Evolutionary conservation across 2,888 invertebrate species (phyloP), one percentile per base, ranked within the genome.

Genomic region (Morinoia aosen): DNA sequence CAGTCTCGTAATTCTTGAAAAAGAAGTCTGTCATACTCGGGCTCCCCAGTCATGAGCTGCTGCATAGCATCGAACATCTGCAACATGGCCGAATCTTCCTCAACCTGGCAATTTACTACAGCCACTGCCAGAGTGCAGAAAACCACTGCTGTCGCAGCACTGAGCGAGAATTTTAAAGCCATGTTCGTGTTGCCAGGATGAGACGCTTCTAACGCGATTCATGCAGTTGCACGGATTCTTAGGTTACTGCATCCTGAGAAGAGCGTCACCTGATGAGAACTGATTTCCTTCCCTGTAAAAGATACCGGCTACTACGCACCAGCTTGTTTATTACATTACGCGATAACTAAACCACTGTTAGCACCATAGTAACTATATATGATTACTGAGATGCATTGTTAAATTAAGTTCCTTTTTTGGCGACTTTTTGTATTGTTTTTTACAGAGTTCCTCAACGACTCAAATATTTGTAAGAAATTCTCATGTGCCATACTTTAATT

Each of bases 41-140:
- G 93, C 25, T 94, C 88, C 64, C 95, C 95, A 48, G 95, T 95
- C 95, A 95, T 93, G 14, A 95, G 76, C 40, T 61, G 91, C 91
- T 95, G 95, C 95, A 95, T 93, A 2, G 93, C 95, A 61, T 95
- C 93, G 39, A 95, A 61, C 58, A 93, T 76, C 56, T 95, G 61
- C 64, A 95, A 64, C 95, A 95, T 95, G n/a, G 64, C 16, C 40
- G 95, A 48, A n/a, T 95, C 95, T 48, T 94, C 56, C 8, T 58
- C 58, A 58, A 5, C n/a, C 14, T 58, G 76, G 33, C 76, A 10
- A 33, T 33, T 19, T 40, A 57, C 91, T 12, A 57, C 0, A 91
- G 91, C 19, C 91, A 19, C 40, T 33, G 76, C 16, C 33, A 76
- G 25, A 16, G 25, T 19, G 76, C 16, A 76, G 76, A 76, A 33